Evolutionary conservation across 1,140 invertebrate species (phyloP).

Genomic region (Colletes gigas): DNA sequence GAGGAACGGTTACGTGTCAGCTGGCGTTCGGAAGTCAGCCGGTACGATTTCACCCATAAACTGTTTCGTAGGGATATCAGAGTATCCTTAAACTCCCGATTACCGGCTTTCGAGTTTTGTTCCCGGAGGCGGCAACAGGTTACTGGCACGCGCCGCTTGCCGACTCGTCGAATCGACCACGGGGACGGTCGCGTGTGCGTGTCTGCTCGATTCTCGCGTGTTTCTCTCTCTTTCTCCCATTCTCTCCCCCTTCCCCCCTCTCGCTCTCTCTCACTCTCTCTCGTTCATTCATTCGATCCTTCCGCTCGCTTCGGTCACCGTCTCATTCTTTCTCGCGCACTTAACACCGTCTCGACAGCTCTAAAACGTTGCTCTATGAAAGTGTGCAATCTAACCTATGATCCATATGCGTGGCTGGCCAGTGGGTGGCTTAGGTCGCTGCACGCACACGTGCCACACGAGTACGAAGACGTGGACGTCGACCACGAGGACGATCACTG

Average conservation of each 20-base stretch:
- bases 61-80: conserved; percentile 49
- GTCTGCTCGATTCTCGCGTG: conserved; percentile 60
- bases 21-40: neutral
- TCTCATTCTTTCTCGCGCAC: conserved; percentile 3
- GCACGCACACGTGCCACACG: conserved; percentile 31
- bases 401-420: conserved; percentile 72
- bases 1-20: neutral
- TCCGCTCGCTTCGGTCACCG: neutral
- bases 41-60: conserved; percentile 22
- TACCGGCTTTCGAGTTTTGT: conserved; percentile 65
- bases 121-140: conserved; percentile 67
- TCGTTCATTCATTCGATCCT: conserved; percentile 9
- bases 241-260: neutral
- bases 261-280: conserved; percentile 9
- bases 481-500: conserved; percentile 22
- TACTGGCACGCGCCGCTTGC: conserved; percentile 63
- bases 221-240: conserved; percentile 34
- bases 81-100: conserved; percentile 66
- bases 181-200: conserved; percentile 57
- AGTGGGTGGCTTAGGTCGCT: conserved; percentile 28
- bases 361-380: no score
- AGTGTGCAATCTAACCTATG: conserved; percentile 75
- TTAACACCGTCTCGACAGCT: no score
- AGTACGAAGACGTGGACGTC: conserved; percentile 10
- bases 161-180: conserved; percentile 57